These are phyloP conservation scores for Callipepla californica DNA, from an alignment of 2,113 vertebrate species.

Conservation along the genomic window DNA sequence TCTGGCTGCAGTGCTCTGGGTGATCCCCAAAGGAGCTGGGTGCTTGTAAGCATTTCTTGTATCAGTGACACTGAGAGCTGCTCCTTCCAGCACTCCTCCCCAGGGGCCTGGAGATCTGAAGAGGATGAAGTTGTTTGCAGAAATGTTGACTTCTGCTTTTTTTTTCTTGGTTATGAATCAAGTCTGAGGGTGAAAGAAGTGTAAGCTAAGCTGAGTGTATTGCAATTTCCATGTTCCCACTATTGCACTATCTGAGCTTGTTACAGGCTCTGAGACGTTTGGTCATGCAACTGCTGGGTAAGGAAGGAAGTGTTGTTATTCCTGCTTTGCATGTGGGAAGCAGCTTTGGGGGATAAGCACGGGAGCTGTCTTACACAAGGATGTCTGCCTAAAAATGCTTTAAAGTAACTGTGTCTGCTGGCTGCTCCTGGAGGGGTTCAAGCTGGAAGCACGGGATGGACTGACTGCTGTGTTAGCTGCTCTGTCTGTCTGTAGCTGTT, in stretches of 20 bases:
- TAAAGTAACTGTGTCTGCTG: too few relatives aligned
- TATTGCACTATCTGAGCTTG: not conserved
- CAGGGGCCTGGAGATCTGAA: not conserved
- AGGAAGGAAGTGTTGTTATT: slow-evolving; percentile 33
- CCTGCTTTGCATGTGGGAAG: slow-evolving; percentile 6
- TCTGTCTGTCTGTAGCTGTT: not conserved
- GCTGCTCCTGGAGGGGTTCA: not conserved
- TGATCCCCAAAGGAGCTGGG: not conserved
- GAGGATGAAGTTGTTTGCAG: not conserved
- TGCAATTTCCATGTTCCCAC: slow-evolving; percentile 23
- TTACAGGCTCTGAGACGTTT: not conserved
- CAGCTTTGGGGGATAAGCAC: not conserved
- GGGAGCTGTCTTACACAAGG: not conserved
- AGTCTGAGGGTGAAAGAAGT: not conserved
- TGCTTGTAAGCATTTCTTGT: not conserved
- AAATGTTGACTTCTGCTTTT: not conserved
- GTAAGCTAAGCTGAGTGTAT: not conserved
- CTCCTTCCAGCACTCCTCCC: not conserved
- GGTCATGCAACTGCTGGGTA: not conserved
- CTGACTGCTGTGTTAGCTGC: not conserved
- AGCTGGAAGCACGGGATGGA: not conserved
- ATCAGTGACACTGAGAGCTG: not conserved
- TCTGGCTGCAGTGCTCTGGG: fast-evolving
- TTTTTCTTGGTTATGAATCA: not conserved
- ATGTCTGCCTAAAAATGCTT: not conserved